Conservation (phyloP, 2,888 invertebrate species). For the Nowickia ferox region DNA sequence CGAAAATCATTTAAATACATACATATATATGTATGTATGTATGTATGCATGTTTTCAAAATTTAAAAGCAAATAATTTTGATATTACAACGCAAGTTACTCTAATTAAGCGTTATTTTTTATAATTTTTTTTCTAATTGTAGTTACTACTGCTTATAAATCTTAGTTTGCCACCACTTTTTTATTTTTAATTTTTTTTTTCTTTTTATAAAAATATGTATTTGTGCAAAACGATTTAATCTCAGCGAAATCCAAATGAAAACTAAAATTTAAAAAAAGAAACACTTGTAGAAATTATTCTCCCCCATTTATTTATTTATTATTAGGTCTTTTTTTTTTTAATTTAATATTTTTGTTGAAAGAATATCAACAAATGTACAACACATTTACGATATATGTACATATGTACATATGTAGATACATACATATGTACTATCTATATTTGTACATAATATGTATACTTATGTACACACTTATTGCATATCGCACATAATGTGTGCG, state of each 20-base stretch:
- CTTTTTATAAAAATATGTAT: conserved; percentile 4
- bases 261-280: conserved; percentile 50
- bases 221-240: conserved; percentile 53
- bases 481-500: conserved; percentile 1
- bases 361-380: conserved; percentile 64
- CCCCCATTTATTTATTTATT: conserved; percentile 53
- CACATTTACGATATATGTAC: not conserved
- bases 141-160: not conserved
- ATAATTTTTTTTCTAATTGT: not conserved
- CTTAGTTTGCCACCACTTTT: not conserved
- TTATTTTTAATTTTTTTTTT: not conserved
- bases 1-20: not conserved
- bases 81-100: not conserved
- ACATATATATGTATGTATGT: too few species aligned
- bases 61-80: not conserved
- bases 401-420: not conserved
- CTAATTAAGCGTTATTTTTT: not conserved
- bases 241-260: conserved; percentile 57
- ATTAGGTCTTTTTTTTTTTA: conserved; percentile 18
- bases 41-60: conserved; percentile 1
- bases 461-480: not conserved
- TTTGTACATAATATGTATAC: not conserved
- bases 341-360: conserved; percentile 53
- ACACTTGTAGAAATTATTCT: conserved; percentile 30
- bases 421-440: not conserved